Conservation (phyloP, 2,113 vertebrate genomes). For the Alouatta palliata region DNA sequence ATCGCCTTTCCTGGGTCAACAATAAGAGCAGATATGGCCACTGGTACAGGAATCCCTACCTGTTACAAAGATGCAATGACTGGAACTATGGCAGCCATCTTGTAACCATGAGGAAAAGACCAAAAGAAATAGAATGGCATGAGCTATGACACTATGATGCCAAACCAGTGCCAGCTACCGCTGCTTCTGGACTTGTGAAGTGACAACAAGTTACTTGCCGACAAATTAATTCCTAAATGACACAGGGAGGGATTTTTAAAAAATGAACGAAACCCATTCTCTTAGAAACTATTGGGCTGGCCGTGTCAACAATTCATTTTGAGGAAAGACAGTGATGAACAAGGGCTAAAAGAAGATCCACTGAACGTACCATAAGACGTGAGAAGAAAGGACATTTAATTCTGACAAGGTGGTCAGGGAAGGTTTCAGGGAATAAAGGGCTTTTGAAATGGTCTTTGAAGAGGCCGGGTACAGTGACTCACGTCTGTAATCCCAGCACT, state of each 20-base stretch:
- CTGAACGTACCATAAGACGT: neutral
- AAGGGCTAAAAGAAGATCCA: neutral
- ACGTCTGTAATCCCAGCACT: no score
- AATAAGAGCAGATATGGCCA: neutral
- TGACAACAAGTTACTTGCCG: neutral
- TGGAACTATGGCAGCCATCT: neutral
- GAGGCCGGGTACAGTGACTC: accelerated
- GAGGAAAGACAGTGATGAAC: neutral
- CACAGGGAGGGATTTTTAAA: neutral
- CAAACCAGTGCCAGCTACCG: neutral
- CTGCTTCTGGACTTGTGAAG: neutral
- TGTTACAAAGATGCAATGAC: neutral
- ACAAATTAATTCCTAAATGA: conserved; percentile 10
- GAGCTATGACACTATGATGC: neutral
- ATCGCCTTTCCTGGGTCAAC: neutral
- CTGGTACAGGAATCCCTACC: neutral
- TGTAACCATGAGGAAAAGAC: neutral
- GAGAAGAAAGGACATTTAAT: neutral
- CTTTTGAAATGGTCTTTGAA: neutral
- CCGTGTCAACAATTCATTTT: neutral
- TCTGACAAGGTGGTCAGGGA: neutral
- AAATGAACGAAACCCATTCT: conserved; percentile 21
- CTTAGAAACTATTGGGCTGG: neutral
- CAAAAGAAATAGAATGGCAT: neutral
- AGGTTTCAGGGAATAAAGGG: neutral